Conservation (phyloP, 2,113 vertebrate species). For the Arenaria interpres region DNA sequence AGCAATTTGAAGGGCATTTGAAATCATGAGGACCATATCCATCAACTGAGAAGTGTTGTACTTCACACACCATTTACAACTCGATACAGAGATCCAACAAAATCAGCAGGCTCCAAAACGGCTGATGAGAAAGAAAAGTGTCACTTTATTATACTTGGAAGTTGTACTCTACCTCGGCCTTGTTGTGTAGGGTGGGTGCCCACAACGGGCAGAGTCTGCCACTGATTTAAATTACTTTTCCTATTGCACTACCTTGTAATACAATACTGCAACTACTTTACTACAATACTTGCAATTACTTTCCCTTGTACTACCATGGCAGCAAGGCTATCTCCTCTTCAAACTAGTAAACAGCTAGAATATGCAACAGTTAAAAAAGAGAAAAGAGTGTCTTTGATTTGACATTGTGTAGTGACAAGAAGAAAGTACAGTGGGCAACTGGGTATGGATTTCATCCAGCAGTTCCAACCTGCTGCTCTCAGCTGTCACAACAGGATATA, state of each 20-base stretch:
- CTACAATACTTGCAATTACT: background rate
- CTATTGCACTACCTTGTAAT: background rate
- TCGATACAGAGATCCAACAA: background rate
- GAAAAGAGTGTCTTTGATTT: background rate
- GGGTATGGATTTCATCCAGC: conserved; percentile 53
- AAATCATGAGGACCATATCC: background rate
- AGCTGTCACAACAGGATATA: conserved; percentile 54
- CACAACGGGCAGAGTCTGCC: background rate
- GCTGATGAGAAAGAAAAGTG: background rate
- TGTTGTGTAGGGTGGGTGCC: background rate
- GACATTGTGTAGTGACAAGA: conserved; percentile 36
- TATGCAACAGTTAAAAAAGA: background rate
- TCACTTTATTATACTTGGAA: background rate
- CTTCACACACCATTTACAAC: background rate
- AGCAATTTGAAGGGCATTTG: background rate
- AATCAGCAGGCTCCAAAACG: background rate
- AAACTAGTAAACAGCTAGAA: background rate
- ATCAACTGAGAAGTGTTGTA: background rate
- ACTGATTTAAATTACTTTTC: background rate
- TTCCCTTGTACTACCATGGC: background rate
- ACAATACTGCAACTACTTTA: too few species aligned
- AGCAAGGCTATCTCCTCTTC: background rate
- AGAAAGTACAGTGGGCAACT: conserved; percentile 45
- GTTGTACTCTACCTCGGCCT: background rate
- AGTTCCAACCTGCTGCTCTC: conserved; percentile 62